Conservation (phyloP, 2,888 invertebrate genomes). For the Adelognathus sp. region DNA sequence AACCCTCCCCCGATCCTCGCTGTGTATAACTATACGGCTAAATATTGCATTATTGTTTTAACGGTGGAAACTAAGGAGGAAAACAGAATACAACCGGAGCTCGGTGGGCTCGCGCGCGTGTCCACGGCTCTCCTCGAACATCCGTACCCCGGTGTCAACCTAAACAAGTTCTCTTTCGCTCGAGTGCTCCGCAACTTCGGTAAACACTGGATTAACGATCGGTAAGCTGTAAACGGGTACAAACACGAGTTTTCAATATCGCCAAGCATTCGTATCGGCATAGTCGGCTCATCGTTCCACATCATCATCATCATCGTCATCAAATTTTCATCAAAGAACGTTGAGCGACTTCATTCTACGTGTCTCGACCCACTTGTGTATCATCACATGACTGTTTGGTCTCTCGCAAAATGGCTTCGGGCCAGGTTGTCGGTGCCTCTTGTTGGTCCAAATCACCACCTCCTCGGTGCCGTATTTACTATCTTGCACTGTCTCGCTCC, state of each 20-base stretch:
- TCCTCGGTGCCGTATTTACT: not conserved
- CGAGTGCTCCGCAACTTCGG: no score
- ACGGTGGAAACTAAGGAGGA: constrained; percentile 76
- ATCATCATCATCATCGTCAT: not conserved
- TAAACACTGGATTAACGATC: constrained; percentile 2
- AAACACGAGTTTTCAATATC: not conserved
- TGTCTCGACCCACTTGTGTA: constrained; percentile 73
- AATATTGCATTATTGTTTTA: constrained; percentile 81
- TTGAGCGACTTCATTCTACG: constrained; percentile 5
- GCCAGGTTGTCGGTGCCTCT: constrained; percentile 47
- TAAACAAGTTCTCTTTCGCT: no score
- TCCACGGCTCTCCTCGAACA: constrained; percentile 49
- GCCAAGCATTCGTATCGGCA: constrained; percentile 25
- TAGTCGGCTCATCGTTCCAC: not conserved
- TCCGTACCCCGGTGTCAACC: no score
- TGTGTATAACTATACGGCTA: constrained; percentile 77
- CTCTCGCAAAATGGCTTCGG: constrained; percentile 51
- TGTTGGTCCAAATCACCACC: constrained; percentile 51
- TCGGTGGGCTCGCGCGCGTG: constrained; percentile 61
- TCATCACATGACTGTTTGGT: constrained; percentile 65
- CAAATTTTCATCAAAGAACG: constrained; percentile 5
- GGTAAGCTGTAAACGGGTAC: no score
- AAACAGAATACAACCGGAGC: constrained; percentile 72
- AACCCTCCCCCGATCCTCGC: constrained; percentile 55
- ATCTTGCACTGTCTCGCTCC: constrained; percentile 62